Evolutionary conservation across 2,113 vertebrate genomes (phyloP).

Genomic region (Ammospiza nelsoni): DNA sequence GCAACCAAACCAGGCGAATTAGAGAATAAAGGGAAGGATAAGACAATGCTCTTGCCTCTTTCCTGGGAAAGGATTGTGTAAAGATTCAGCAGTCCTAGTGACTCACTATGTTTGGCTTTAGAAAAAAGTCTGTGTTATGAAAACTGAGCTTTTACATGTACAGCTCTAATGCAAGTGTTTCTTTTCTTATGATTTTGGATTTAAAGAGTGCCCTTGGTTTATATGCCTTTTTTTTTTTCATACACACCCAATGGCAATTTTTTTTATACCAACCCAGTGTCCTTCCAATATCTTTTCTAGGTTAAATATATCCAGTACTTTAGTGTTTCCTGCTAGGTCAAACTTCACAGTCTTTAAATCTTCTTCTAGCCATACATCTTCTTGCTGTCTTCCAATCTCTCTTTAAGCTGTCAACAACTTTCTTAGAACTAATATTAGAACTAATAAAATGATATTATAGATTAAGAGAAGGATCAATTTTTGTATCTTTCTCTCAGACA

Average conservation of each 20-base stretch:
- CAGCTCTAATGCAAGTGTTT: not conserved
- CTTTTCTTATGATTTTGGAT: not conserved
- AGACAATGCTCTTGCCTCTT: not conserved
- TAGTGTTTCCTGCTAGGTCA: not conserved
- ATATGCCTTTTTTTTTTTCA: not conserved
- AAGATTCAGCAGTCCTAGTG: not conserved
- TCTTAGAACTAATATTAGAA: not conserved
- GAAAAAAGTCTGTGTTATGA: not conserved
- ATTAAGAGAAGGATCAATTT: not conserved
- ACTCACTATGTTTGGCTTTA: not conserved
- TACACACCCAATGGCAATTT: not conserved
- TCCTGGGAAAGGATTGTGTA: not conserved
- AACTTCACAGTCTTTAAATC: not conserved
- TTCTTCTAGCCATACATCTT: not conserved
- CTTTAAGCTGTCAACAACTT: not conserved
- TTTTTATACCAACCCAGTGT: not conserved
- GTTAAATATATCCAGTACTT: not conserved
- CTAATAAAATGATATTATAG: not conserved
- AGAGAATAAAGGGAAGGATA: not conserved
- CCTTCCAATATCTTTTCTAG: not conserved
- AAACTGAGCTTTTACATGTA: not conserved
- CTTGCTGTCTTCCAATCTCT: not conserved
- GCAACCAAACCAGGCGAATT: not conserved
- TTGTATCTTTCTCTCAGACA: not conserved
- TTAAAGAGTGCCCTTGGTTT: not conserved